phyloP scores from a whole-genome alignment of 2,797 vertebrate species.

The Crenuchus spilurus region DNA sequence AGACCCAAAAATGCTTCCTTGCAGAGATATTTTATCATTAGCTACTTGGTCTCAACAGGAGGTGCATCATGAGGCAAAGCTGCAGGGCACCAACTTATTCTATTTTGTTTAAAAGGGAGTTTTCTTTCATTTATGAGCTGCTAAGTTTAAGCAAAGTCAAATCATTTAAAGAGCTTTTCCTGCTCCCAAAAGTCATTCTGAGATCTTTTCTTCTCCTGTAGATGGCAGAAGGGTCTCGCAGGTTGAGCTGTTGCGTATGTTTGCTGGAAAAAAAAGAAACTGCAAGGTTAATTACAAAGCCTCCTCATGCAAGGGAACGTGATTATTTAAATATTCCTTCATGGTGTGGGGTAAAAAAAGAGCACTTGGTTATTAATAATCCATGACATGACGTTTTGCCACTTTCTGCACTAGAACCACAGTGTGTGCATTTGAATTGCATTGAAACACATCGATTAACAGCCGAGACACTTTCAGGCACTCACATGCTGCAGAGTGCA shows the following conservation, averaged over 20 bases:
- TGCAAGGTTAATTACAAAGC: constrained; percentile 77
- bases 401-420: neutral
- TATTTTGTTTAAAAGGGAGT: neutral
- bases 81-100: neutral
- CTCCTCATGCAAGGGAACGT: constrained; percentile 76
- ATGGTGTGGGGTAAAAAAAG: neutral
- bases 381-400: constrained; percentile 30
- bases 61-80: neutral
- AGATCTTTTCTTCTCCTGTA: constrained; percentile 51
- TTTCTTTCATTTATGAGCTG: too few relatives aligned
- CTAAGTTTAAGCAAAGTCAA: too few relatives aligned
- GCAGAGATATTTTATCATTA: neutral
- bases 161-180: too few relatives aligned
- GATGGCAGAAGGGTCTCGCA: constrained; percentile 57
- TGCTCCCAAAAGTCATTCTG: too few relatives aligned
- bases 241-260: neutral
- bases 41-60: neutral
- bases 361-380: constrained; percentile 52
- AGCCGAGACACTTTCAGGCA: neutral
- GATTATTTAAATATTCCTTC: constrained; percentile 73
- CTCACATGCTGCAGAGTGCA: neutral
- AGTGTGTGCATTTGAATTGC: constrained; percentile 5
- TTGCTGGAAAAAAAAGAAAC: constrained; percentile 55
- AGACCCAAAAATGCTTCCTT: constrained; percentile 18
- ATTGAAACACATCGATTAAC: constrained; percentile 13